Evolutionary conservation across 1,140 invertebrate species (phyloP).

Genomic region (Agraylea sexmaculata): DNA sequence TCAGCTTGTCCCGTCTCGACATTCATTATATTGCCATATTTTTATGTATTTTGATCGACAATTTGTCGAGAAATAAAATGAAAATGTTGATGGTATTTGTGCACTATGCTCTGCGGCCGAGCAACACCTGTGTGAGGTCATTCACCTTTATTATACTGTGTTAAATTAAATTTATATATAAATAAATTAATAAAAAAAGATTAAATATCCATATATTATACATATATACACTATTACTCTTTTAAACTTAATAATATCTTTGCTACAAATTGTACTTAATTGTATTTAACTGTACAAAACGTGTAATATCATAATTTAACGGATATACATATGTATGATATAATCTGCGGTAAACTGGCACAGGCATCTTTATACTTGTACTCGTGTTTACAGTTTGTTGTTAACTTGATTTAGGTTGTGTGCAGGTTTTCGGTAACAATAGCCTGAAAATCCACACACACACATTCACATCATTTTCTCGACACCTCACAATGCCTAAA

Average conservation of each 20-base stretch:
- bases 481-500: no score
- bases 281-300: conserved; percentile 48
- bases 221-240: conserved; percentile 43
- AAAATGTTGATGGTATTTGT: conserved; percentile 13
- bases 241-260: conserved; percentile 41
- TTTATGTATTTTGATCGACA: no score
- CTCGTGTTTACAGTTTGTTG: no score
- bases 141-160: conserved; percentile 21
- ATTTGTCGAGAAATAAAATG: no score
- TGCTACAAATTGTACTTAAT: conserved; percentile 47
- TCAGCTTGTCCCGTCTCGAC: conserved; percentile 14
- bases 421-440: conserved; percentile 25
- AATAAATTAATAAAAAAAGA: conserved; percentile 15
- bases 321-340: conserved; percentile 38
- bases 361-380: no score
- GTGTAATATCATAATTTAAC: conserved; percentile 41
- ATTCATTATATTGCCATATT: conserved; percentile 3
- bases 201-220: no score
- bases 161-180: conserved; percentile 15
- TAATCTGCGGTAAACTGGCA: no score
- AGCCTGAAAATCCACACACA: no score
- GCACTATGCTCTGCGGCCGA: conserved; percentile 11
- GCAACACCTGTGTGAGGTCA: conserved; percentile 10
- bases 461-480: no score
- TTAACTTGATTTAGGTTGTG: conserved; percentile 36